Evolutionary conservation across 2,113 vertebrate genomes (phyloP).

Genomic region (Pao palembangensis): DNA sequence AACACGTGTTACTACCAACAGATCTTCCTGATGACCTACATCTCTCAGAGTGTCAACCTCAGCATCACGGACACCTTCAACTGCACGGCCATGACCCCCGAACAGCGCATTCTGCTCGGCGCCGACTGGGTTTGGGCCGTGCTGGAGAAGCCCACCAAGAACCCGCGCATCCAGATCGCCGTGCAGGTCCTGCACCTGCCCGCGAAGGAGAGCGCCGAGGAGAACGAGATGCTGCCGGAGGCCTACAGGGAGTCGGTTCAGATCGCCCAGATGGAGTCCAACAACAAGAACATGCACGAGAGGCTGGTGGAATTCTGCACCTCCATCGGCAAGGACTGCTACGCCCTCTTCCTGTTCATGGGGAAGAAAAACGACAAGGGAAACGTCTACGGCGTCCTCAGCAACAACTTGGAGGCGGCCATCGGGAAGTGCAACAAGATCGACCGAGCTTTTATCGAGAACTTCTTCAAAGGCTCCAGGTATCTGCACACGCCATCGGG

Average conservation of each 20-base stretch:
- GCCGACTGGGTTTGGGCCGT: constrained; percentile 77
- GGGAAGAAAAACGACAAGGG: constrained; percentile 57
- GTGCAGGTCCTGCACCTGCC: constrained; percentile 67
- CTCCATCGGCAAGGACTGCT: constrained; percentile 74
- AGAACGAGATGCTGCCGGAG: background rate
- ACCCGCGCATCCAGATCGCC: constrained; percentile 69
- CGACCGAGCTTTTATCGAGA: constrained; percentile 63
- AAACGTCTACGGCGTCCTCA: constrained; percentile 72
- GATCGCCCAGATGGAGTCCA: constrained; percentile 57
- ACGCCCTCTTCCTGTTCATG: constrained; percentile 75
- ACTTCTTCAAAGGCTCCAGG: constrained; percentile 71
- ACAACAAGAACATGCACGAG: constrained; percentile 53
- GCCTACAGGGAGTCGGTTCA: constrained; percentile 43
- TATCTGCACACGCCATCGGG: constrained; percentile 61
- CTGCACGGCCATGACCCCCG: constrained; percentile 72
- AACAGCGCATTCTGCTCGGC: constrained; percentile 72
- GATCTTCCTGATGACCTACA: constrained; percentile 77
- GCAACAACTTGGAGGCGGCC: constrained; percentile 73
- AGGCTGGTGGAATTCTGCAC: constrained; percentile 72
- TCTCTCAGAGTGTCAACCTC: constrained; percentile 60
- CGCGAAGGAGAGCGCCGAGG: constrained; percentile 10
- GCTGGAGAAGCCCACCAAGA: constrained; percentile 63
- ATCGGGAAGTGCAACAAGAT: constrained; percentile 61
- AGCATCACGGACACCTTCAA: constrained; percentile 63
- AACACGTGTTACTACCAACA: constrained; percentile 14